Evolutionary conservation across 2,797 vertebrate species (phyloP), one percentile per base, ranked within the genome.

Genomic region (Sebastes cheni): DNA sequence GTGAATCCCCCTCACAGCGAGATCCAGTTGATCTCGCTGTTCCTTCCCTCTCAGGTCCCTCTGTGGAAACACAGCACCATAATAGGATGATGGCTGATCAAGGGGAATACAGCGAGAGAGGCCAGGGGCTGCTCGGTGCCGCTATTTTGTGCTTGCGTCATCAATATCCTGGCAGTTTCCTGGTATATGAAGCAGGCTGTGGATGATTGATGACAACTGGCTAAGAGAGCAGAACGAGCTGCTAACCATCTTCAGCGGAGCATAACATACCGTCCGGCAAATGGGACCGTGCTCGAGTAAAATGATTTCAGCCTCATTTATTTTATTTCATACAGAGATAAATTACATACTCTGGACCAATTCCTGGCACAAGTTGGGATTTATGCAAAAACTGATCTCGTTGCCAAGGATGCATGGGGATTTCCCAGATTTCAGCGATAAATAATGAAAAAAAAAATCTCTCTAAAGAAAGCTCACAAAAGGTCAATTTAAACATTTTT

Each of bases 141-240:
- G 80, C 78, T 85, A 64, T 86, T 86, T 92, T 85, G 4, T 86
- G 85, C 89, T 87, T 85, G 87, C 54, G 50, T 93, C 90, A 90
- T 92, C 90, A 91, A 92, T 93, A 93, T 84, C 83, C 82, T 59
- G 86, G 72, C 84, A 80, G 72, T 80, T 88, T 88, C 69, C 82
- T 67, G 79, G 78, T 80, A 72, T 75, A 77, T 59, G 81, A 81
- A 75, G 84, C 86, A 32, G 72, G 80, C 77, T 67, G 80, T 7
- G 58, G 86, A 86, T 90, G 92, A 94, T 86, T 88, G 90, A 93
- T 94, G 91, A 90, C 61, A 55, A 34, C 69, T 58, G 81, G 84
- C 77, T 62, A 58, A 77, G 75, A 76, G 89, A 90, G 84, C 74
- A 72, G 79, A 90, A 67, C 6, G 56, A 74, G 88, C 77, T 72